A percentile compares a stretch with the other conserved stretches of the same genome.
These are phyloP conservation scores for Lasioglossum lativentre DNA, from an alignment of 2,888 invertebrate species.

Conservation along the genomic window DNA sequence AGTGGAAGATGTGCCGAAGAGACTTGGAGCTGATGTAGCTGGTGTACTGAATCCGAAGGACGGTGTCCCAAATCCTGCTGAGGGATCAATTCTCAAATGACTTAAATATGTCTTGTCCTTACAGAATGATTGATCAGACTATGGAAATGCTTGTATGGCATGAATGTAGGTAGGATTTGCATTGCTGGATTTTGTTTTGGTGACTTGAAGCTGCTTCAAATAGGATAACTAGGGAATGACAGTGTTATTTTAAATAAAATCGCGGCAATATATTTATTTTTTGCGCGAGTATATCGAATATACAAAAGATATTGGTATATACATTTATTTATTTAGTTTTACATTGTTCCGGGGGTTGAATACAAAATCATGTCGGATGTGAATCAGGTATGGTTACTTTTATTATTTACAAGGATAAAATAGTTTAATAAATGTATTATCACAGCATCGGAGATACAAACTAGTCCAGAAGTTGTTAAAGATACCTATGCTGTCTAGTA, in stretches of 20 bases:
- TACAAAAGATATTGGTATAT: neutral
- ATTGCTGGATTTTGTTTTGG: slow-evolving; percentile 32
- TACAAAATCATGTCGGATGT: slow-evolving; percentile 22
- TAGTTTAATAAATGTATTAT: too few relatives aligned
- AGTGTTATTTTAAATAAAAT: slow-evolving; percentile 28
- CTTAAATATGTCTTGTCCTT: neutral
- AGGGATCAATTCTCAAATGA: neutral
- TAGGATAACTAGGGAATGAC: neutral
- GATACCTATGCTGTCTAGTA: slow-evolving; percentile 31
- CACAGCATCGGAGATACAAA: slow-evolving; percentile 41
- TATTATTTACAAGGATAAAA: neutral
- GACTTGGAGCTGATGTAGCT: slow-evolving; percentile 85
- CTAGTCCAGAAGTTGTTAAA: slow-evolving; percentile 42
- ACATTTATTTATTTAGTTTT: neutral
- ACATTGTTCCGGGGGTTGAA: neutral
- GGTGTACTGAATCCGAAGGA: slow-evolving; percentile 84
- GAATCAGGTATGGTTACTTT: slow-evolving; percentile 21
- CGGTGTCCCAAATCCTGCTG: slow-evolving; percentile 84
- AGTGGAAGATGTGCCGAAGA: slow-evolving; percentile 84
- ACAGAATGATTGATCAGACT: neutral
- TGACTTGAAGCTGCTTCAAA: slow-evolving; percentile 23
- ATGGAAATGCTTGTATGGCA: neutral
- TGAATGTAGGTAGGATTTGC: neutral
- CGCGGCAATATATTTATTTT: slow-evolving; percentile 5
- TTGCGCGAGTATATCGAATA: neutral